Conservation (phyloP, 2,113 vertebrate genomes). For the Heterocephalus glaber region DNA sequence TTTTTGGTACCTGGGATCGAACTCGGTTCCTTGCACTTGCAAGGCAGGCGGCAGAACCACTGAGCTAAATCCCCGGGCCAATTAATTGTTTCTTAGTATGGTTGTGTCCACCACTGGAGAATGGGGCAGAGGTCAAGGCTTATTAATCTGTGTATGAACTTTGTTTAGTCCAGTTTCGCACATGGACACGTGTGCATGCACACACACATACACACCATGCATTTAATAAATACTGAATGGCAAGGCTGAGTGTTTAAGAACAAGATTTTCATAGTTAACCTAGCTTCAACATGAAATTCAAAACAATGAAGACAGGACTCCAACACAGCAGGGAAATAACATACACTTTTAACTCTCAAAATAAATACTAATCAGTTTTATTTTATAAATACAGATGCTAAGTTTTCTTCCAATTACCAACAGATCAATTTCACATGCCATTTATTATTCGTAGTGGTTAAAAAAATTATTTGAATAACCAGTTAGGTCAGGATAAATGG, state of each 20-base stretch:
- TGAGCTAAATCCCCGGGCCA: too few relatives aligned
- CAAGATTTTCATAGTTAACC: constrained; percentile 55
- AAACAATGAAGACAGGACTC: constrained; percentile 74
- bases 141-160: background rate
- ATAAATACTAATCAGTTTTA: constrained; percentile 85
- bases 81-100: background rate
- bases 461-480: constrained; percentile 83
- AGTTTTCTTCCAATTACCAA: constrained; percentile 83
- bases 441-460: constrained; percentile 77
- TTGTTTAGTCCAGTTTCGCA: background rate
- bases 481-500: constrained; percentile 83
- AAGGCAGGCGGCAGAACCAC: too few relatives aligned
- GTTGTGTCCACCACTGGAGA: background rate
- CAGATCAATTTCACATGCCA: constrained; percentile 78
- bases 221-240: background rate
- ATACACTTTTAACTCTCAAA: constrained; percentile 76
- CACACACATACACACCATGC: background rate
- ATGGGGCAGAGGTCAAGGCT: background rate
- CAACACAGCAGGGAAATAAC: constrained; percentile 75
- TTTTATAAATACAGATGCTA: constrained; percentile 86
- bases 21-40: too few relatives aligned
- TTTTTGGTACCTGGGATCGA: too few relatives aligned
- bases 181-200: background rate
- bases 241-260: background rate
- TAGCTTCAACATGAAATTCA: constrained; percentile 50